Evolutionary conservation across 2,113 vertebrate species (phyloP).

Genomic region (Tichodroma muraria): DNA sequence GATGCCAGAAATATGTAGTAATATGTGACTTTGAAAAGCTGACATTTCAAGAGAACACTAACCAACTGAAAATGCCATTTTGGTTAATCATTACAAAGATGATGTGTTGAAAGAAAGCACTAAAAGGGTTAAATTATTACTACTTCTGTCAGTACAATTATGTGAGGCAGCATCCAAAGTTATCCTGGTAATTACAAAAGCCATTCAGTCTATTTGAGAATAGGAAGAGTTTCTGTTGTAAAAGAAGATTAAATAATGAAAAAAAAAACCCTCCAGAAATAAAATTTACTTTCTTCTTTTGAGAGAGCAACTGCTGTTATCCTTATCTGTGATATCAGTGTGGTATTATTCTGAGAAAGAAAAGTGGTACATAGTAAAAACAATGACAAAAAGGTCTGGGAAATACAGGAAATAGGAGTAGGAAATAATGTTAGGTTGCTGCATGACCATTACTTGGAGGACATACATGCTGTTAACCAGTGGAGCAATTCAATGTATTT

Average conservation of each 20-base stretch:
- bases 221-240: not conserved
- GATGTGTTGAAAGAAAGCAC: not conserved
- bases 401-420: not conserved
- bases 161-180: not conserved
- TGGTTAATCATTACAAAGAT: not conserved
- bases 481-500: not conserved
- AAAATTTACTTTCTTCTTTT: not conserved
- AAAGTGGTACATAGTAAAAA: not conserved
- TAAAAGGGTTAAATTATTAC: not conserved
- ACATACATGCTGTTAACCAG: not conserved
- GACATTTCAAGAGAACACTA: not conserved
- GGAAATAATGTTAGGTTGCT: not conserved
- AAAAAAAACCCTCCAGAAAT: not conserved
- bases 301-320: not conserved
- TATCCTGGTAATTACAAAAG: not conserved
- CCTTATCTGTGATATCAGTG: not conserved
- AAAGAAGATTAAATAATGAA: not conserved
- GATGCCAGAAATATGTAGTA: not conserved
- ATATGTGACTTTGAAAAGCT: not conserved
- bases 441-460: not conserved
- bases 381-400: not conserved
- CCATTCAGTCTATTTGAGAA: not conserved
- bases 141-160: not conserved
- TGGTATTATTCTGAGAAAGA: not conserved
- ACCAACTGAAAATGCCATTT: not conserved